Evolutionary conservation across 2,888 invertebrate genomes (phyloP), one percentile per base, ranked within the genome.

Genomic region (Lithosia quadra): DNA sequence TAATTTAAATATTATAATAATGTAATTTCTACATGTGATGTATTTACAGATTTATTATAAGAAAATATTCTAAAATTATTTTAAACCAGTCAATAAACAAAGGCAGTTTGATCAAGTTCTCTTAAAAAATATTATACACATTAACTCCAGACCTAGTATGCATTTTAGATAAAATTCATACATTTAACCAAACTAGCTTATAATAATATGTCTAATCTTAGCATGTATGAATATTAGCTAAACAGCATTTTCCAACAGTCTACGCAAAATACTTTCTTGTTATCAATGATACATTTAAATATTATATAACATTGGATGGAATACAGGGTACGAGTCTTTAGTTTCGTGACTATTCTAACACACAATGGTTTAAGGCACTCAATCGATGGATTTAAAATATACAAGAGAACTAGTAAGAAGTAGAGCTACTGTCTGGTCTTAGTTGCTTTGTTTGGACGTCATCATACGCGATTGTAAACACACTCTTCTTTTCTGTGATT

Each of bases 401-500:
- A 71, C 71, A 72, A 75, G 71, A 68, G 62, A 67, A 80, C 87
- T 82, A 95, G 81, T 95, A 94, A 39, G 97, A 97, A 58, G 97
- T 97, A 9, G 97, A 97, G 82, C 97, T 97, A 88, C 97, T 98
- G 77, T 98, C 97, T 22, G 98, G 97, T 84, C 97, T 94, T 67
- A 98, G 94, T 86, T 98, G 97, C 84, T 97, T 97, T 0, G 98
- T 98, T 78, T 98, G 97, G 83, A 98, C 98, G 84, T 98, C 98
- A 84, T 98, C 98, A 86, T 98, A 99, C 0, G 98, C 98, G 78
- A 99, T 99, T 10, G 98, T 98, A 86, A 99, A 99, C 36, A 99
- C 97, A 87, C 98, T 98, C 87, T 98, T 98, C 93, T 98, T 99
- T 84, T 98, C 98, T 7, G 97, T 96, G 72, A 97, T 97, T 22